phyloP scores from a whole-genome alignment of 2,888 invertebrate species.

The Caenorhabditis auriculariae region DNA sequence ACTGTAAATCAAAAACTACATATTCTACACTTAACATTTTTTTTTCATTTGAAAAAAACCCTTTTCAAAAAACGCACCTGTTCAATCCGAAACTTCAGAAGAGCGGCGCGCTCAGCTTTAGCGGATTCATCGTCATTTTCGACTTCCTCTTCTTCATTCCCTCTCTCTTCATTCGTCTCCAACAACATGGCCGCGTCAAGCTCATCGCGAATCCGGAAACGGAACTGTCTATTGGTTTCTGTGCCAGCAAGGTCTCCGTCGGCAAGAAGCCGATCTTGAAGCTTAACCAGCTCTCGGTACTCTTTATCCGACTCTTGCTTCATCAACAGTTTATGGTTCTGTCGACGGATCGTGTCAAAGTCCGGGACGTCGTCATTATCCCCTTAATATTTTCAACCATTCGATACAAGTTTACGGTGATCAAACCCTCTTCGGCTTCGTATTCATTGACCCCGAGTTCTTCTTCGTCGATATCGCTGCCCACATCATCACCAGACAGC shows the following conservation, averaged over 20 bases:
- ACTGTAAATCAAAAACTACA: too few species aligned
- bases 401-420: too few species aligned
- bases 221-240: constrained; percentile 49
- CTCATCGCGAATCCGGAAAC: constrained; percentile 39
- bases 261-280: constrained; percentile 51
- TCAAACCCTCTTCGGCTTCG: constrained; percentile 41
- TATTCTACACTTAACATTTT: not conserved
- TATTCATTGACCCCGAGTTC: constrained; percentile 34
- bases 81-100: constrained; percentile 20
- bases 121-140: constrained; percentile 22
- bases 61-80: constrained; percentile 4
- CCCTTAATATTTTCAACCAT: constrained; percentile 17
- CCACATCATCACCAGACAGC: constrained; percentile 57
- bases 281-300: constrained; percentile 38
- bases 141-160: constrained; percentile 12
- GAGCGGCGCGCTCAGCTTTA: constrained; percentile 16
- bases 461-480: constrained; percentile 42
- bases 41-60: constrained; percentile 1
- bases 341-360: constrained; percentile 40
- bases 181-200: constrained; percentile 1
- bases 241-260: constrained; percentile 46
- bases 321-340: constrained; percentile 41
- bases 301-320: constrained; percentile 48
- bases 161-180: constrained; percentile 7
- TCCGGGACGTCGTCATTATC: constrained; percentile 49